Evolutionary conservation across 2,888 invertebrate genomes (phyloP), one percentile per base, ranked within the genome.

Genomic region (Zelleria hepariella): DNA sequence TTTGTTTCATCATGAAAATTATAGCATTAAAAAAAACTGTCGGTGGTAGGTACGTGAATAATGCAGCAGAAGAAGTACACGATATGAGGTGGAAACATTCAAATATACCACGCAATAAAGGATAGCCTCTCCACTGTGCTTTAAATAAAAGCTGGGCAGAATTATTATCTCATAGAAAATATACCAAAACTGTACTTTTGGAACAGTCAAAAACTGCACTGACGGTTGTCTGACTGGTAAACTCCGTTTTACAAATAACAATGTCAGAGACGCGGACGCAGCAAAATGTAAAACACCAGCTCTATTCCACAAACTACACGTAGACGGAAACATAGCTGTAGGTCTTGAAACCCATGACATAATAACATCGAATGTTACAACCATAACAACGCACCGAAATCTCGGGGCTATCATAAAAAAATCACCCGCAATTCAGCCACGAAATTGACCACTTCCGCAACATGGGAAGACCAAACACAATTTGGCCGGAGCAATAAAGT

Each of bases 401-500:
- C 32, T 47, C 23, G 27, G 32, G 18, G 23, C 15, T 57, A 57
- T 57, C 47, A 48, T 57, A 57, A 57, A 57, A 57, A 57, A 47
- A 56, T 32, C 18, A n/a, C 23, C 27, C 20, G 24, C 5, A 32
- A 32, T 21, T 18, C 47, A 8, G 10, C 57, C 48, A 55, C 57
- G 10, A 48, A 48, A 74, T 68, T 69, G 70, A 70, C 70, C 68
- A 74, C 70, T 77, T 75, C 74, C 74, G 71, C 64, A 32, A 55
- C 32, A 64, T 62, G 69, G 66, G 63, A 65, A 67, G 67, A 65
- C 62, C 65, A 62, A 68, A 70, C 72, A 70, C 72, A 70, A 72
- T 75, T 75, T 71, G 66, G 70, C 69, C 63, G 62, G 65, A 65
- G 67, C 71, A 71, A 78, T 81, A 78, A 80, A 80, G 73, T 75